Conservation (phyloP, 2,797 vertebrate species). For the Fistularia commersonii region DNA sequence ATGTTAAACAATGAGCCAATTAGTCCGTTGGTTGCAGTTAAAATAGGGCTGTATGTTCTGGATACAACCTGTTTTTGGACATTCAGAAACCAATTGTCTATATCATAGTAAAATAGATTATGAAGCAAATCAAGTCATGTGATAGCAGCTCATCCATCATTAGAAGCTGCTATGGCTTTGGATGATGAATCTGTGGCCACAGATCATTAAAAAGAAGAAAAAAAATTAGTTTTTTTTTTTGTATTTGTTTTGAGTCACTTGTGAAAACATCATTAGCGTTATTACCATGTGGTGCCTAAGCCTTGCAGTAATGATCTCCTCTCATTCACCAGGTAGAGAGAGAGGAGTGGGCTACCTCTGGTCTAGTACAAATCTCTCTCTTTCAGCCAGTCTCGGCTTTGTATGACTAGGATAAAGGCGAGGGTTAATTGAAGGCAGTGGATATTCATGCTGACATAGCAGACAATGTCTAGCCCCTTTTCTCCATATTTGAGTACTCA, state of each 20-base stretch:
- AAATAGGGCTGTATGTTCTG: not conserved
- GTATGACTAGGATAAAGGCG: constrained; percentile 68
- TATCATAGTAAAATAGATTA: constrained; percentile 6
- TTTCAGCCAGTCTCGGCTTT: constrained; percentile 68
- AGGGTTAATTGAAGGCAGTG: constrained; percentile 69
- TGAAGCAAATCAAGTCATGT: constrained; percentile 22
- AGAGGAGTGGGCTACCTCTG: constrained; percentile 17
- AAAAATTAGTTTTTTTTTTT: too few species aligned
- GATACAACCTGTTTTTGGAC: too few species aligned
- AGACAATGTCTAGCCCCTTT: constrained; percentile 65
- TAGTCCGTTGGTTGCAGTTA: too few species aligned
- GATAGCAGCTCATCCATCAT: constrained; percentile 33
- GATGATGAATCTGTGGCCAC: constrained; percentile 21
- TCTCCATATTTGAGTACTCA: constrained; percentile 48
- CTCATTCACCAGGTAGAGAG: constrained; percentile 48
- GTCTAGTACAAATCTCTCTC: constrained; percentile 50
- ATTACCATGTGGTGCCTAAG: constrained; percentile 54
- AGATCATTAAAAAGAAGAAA: not conserved
- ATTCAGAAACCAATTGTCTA: not conserved
- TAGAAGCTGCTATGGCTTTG: constrained; percentile 11
- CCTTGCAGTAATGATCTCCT: constrained; percentile 61
- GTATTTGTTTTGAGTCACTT: constrained; percentile 45
- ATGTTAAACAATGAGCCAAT: too few species aligned
- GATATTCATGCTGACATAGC: constrained; percentile 72
- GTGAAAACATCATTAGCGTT: constrained; percentile 55